Base-by-base conservation (phyloP, 2,888 invertebrate genomes). In the Callinectes sapidus region DNA sequence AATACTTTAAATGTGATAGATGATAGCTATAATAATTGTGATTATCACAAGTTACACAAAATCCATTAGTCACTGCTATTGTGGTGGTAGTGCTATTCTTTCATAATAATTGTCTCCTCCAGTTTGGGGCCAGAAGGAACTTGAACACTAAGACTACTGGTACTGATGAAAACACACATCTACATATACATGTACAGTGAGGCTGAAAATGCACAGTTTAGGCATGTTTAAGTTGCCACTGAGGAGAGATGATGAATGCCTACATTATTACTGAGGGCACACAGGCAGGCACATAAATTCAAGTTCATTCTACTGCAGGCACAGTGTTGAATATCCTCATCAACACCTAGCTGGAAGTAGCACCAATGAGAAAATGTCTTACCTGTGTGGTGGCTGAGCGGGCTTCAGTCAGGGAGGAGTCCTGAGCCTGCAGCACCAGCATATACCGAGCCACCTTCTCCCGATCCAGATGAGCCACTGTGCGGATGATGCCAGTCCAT, bases 381-480 rank as follows among this genome's bases (percentile, higher is more conserved):
- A 94, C 94, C 92, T 94, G 93, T 81, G 94, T 94, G 90, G 98
- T 97, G 1, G 98, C 97, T 0, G 98, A 98, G 95, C 97, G 96
- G 0, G 98, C 98, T 95, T 98, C 98, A 0, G 98, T 98, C 0
- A 98, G 97, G 48, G 98, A 98, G 94, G 97, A 98, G 96, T 98
- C 98, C 95, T 98, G 97, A 1, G 98, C 98, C 96, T 98, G 97
- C 32, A 98, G 96, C 1, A 98, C 98, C 94, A 99, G 96, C 95
- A 97, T 97, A 95, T 98, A 98, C 1, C 97, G 96, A 90, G 97
- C 96, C 94, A 97, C 97, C 96, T 98, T 98, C 92, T 98, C 98
- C 92, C 98, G 97, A 96, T 98, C 98, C 96, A 98, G 96, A 94
- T 97, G 97, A 87, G 97, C 97, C 28, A 98, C 98, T 28, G 98